phyloP scores from a whole-genome alignment of 2,888 invertebrate genomes.

The Gordius sp. region DNA sequence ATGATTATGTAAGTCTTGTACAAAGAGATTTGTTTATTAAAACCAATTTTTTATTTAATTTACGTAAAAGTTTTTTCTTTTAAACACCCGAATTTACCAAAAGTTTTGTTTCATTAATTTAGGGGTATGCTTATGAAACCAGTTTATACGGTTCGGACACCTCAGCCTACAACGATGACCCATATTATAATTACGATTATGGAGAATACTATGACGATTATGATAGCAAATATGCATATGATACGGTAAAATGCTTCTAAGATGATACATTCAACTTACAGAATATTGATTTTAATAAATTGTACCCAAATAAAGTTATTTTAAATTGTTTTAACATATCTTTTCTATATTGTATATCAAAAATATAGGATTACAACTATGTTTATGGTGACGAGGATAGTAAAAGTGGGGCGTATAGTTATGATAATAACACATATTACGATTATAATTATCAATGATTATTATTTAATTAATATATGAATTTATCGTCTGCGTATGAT shows the following conservation, averaged over 20 bases:
- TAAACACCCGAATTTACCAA: not conserved
- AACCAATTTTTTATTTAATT: not conserved
- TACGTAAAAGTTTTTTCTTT: not conserved
- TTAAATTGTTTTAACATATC: no score
- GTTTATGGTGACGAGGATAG: not conserved
- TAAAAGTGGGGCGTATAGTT: not conserved
- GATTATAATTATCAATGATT: slow-evolving; percentile 11
- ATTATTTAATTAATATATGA: no score
- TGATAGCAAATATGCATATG: slow-evolving; percentile 12
- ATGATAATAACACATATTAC: not conserved
- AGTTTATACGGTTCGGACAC: not conserved
- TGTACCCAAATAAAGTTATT: no score
- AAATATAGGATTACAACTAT: not conserved
- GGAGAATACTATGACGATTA: slow-evolving; percentile 13
- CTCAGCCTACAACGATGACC: not conserved
- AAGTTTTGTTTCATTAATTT: no score
- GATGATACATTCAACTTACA: no score
- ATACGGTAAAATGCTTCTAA: not conserved
- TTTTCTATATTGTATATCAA: no score
- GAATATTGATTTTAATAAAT: no score
- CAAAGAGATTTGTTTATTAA: not conserved
- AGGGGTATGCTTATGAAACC: not conserved
- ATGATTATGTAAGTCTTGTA: slow-evolving; percentile 14
- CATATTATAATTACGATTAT: not conserved
- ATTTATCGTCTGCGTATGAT: no score